Evolutionary conservation across 2,888 invertebrate genomes (phyloP), one percentile per base, ranked within the genome.

Genomic region (Cosmorhoe ocellata): DNA sequence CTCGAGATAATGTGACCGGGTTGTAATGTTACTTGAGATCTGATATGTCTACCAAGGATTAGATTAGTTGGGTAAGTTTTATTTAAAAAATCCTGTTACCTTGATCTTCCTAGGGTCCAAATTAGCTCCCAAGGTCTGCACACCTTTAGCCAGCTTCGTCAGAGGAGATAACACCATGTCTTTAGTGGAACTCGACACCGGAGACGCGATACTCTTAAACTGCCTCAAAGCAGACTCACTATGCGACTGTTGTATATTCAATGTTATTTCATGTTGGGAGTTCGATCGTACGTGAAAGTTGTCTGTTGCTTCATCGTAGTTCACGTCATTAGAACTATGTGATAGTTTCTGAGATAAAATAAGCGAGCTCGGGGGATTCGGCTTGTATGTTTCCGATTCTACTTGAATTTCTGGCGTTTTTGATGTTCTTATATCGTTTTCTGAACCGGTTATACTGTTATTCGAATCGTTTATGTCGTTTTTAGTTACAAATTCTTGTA

Each of bases 141-240:
- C 94, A 0, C 97, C 97, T 77, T 96, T 96, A 0, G 97, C 97
- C 38, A 97, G 83, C 76, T 96, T 97, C 0, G 96, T 94, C 18
- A 97, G 91, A 0, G 95, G 95, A 0, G 94, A 94, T 26, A 94
- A 66, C 0, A 94, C 93, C 83, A 93, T 92, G 61, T 92, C 94
- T 63, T 92, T 92, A 5, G 92, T 93, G n/a, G 91, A 82, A 53
- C 74, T 91, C 0, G 92, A 91, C 1, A 92, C 91, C 0, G 96
- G 96, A 74, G 94, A 95, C 0, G 93, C 91, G 2, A 94, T 90
- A 59, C 91, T 93, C 71, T 91, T 93, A 8, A 94, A 80, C 53
- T 94, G 93, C 58, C 92, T 93, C 26, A 97, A 77, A 34, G 96
- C 95, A 2, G 94, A 95, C 71, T 96, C 96, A 67, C 95, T 95